Conservation (phyloP, 2,797 vertebrate species). For the Sebastes trivittatus region DNA sequence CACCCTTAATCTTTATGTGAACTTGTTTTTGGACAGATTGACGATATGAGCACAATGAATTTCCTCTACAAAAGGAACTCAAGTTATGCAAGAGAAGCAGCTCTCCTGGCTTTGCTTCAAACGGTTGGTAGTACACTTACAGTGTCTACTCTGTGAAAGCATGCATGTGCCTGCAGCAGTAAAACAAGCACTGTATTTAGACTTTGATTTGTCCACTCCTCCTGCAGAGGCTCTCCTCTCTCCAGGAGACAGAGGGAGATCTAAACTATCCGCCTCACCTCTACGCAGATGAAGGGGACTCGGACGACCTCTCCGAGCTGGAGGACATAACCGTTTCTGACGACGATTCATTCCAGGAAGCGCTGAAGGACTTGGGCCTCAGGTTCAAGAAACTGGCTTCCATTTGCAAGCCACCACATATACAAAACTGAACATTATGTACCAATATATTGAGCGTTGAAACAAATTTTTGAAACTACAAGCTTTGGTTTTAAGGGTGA, state of each 20-base stretch:
- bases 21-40: background rate
- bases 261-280: conserved; percentile 44
- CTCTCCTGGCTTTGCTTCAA: background rate
- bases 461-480: background rate
- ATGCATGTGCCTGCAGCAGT: background rate
- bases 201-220: background rate
- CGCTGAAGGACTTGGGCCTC: conserved; percentile 42
- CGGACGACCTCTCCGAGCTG: conserved; percentile 8
- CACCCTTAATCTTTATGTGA: background rate
- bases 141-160: background rate
- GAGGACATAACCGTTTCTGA: conserved; percentile 38
- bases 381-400: conserved; percentile 55
- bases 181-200: background rate
- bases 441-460: background rate
- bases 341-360: background rate
- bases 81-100: background rate
- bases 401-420: conserved; percentile 32
- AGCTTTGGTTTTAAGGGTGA: background rate
- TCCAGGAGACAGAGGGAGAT: conserved; percentile 20
- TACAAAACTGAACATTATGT: background rate
- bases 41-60: background rate
- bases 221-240: conserved; percentile 48
- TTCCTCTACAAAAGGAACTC: background rate
- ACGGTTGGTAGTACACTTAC: conserved; percentile 30
- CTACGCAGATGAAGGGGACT: conserved; percentile 56